Evolutionary conservation across 2,797 vertebrate species (phyloP).

Genomic region (Gymnoscopelus braueri): DNA sequence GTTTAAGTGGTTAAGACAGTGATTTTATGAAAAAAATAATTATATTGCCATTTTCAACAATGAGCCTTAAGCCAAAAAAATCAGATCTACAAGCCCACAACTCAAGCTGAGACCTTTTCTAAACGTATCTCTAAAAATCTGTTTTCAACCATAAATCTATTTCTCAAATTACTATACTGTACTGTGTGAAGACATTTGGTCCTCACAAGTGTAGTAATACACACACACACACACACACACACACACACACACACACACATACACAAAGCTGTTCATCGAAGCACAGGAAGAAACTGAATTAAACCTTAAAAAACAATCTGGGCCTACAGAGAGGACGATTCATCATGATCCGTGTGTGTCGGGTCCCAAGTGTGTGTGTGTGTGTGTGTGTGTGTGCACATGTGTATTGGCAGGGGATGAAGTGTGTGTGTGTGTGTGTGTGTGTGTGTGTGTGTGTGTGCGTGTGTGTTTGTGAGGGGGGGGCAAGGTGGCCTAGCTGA

Average conservation of each 20-base stretch:
- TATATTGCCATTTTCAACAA: too few relatives aligned
- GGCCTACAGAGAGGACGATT: conserved; percentile 93
- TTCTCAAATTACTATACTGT: too few relatives aligned
- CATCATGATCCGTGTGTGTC: conserved; percentile 94
- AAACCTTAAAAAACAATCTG: conserved; percentile 99
- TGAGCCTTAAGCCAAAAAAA: too few relatives aligned
- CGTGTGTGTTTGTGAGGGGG: conserved; percentile 24
- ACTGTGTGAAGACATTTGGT: too few relatives aligned
- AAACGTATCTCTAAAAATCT: too few relatives aligned
- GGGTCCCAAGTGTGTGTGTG: conserved; percentile 71
- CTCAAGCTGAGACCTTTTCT: too few relatives aligned
- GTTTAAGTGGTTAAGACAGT: too few relatives aligned
- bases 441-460: conserved; percentile 13
- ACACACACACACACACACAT: conserved; percentile 56
- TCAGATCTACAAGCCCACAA: too few relatives aligned
- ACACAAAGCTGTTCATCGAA: conserved; percentile 95
- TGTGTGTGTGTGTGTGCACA: conserved; percentile 9
- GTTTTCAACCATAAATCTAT: too few relatives aligned
- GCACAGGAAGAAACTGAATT: conserved; percentile 99
- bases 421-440: conserved; percentile 7
- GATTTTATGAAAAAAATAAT: too few relatives aligned
- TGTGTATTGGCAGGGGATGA: background rate
- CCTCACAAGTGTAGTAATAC: too few relatives aligned
- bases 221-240: conserved; percentile 51
- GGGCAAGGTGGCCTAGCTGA: conserved; percentile 70